These are phyloP conservation scores for Epinephelus coioides DNA, from an alignment of 2,797 vertebrate genomes.

Conservation along the genomic window DNA sequence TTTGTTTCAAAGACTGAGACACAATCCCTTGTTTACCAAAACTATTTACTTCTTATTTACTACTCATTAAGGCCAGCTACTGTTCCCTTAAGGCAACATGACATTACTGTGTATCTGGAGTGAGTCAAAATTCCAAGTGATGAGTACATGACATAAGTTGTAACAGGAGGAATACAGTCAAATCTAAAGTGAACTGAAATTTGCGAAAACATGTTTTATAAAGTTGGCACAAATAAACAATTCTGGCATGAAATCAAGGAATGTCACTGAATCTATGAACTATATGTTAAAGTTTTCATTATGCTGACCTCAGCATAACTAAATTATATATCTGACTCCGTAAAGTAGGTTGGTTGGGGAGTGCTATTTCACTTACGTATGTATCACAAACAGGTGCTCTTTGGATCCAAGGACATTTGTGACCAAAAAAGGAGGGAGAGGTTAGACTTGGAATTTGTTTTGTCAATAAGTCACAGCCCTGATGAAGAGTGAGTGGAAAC, in stretches of 20 bases:
- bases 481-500: no score
- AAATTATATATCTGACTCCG: no score
- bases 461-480: no score
- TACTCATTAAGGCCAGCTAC: background rate
- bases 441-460: no score
- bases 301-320: background rate
- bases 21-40: slow-evolving; percentile 33
- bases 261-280: slow-evolving; percentile 16
- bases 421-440: no score
- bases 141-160: background rate
- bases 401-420: no score
- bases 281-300: background rate
- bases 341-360: no score
- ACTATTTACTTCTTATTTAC: background rate
- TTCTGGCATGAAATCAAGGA: slow-evolving; percentile 16
- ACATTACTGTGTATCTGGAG: slow-evolving; percentile 19
- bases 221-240: slow-evolving; percentile 8
- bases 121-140: background rate
- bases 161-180: background rate
- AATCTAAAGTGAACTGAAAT: background rate
- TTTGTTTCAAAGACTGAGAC: slow-evolving; percentile 7
- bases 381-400: no score
- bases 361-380: no score
- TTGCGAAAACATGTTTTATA: background rate
- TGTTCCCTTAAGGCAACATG: slow-evolving; percentile 29